Percentiles rank a stretch among this genome's conserved stretches.
These are phyloP conservation scores for Megaceryle maxima DNA, from an alignment of 2,113 vertebrate genomes.

Conservation along the genomic window DNA sequence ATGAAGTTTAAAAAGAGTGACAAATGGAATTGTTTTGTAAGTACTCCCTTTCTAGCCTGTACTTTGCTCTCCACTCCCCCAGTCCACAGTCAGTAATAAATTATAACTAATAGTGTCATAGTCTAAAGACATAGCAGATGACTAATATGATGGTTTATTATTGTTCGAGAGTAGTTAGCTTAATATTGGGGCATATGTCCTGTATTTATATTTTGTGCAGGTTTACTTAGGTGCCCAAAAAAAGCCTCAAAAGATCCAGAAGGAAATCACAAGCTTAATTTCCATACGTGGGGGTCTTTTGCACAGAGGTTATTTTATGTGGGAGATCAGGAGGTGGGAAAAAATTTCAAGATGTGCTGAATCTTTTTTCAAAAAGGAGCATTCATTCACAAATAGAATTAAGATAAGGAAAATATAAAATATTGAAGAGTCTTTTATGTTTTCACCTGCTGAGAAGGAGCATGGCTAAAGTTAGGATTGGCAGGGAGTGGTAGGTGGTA, in stretches of 20 bases:
- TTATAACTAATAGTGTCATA: neutral
- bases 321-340: neutral
- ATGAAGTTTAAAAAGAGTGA: neutral
- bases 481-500: neutral
- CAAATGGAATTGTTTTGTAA: constrained; percentile 19
- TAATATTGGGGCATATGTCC: neutral
- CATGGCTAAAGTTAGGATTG: neutral
- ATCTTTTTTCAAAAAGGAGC: neutral
- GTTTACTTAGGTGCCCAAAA: neutral
- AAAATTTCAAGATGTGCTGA: neutral
- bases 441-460: neutral
- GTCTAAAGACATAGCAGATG: neutral
- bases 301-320: neutral
- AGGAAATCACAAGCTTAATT: neutral
- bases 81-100: neutral
- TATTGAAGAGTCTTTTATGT: neutral
- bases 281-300: neutral
- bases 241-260: neutral
- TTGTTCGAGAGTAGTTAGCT: neutral
- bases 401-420: neutral
- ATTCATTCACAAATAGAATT: neutral
- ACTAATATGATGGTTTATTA: neutral
- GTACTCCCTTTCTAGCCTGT: neutral
- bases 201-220: neutral
- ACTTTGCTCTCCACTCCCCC: neutral